Conservation (phyloP, 2,888 invertebrate genomes). For the Eupeodes latifasciatus region DNA sequence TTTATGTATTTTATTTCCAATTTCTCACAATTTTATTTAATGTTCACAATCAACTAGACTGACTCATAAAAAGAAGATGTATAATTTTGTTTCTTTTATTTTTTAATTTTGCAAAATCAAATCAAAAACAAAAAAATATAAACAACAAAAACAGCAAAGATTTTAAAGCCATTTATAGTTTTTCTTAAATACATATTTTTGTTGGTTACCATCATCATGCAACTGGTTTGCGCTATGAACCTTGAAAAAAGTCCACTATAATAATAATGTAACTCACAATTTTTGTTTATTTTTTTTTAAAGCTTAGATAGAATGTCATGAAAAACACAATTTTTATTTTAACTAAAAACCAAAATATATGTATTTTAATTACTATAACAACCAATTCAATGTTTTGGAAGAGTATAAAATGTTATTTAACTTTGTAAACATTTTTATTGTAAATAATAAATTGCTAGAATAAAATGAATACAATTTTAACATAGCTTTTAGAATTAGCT, state of each 20-base stretch:
- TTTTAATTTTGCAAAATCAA: constrained; percentile 5
- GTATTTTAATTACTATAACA: neutral
- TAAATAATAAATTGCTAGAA: constrained; percentile 8
- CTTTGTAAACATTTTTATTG: constrained; percentile 32
- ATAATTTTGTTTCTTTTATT: neutral
- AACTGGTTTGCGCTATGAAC: constrained; percentile 39
- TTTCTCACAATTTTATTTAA: constrained; percentile 18
- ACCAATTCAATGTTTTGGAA: neutral
- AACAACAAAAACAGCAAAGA: neutral
- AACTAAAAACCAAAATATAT: neutral
- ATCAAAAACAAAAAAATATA: no score
- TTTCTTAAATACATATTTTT: neutral
- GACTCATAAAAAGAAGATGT: constrained; percentile 29
- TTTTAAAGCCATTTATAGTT: constrained; percentile 6
- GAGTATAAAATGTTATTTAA: neutral
- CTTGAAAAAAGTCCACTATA: constrained; percentile 9
- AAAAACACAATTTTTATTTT: constrained; percentile 28
- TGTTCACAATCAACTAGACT: constrained; percentile 49
- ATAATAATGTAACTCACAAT: constrained; percentile 41
- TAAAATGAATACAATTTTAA: constrained; percentile 34
- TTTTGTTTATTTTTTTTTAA: constrained; percentile 16
- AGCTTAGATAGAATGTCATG: constrained; percentile 6
- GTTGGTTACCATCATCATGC: constrained; percentile 7
- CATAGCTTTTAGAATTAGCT: constrained; percentile 16
- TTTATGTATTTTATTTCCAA: neutral